phyloP scores from a whole-genome alignment of 2,113 vertebrate genomes.

The Saguinus imperator region DNA sequence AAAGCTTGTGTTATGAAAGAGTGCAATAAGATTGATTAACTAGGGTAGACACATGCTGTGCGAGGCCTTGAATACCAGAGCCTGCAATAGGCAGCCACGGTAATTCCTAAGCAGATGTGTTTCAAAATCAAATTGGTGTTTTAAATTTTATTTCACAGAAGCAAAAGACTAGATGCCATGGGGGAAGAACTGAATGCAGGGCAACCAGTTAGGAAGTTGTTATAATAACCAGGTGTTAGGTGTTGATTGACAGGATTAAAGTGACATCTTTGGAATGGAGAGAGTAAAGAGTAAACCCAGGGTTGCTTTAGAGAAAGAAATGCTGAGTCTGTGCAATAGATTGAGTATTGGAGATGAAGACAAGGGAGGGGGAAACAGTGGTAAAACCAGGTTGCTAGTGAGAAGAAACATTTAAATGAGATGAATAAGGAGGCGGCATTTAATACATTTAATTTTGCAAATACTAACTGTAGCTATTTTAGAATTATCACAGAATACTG shows the following conservation, averaged over 20 bases:
- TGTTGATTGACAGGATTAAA: neutral
- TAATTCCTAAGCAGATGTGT: neutral
- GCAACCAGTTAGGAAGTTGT: neutral
- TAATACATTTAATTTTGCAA: neutral
- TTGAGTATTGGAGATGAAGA: neutral
- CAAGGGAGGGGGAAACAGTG: neutral
- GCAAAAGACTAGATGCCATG: neutral
- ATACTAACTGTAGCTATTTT: neutral
- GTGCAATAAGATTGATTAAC: neutral
- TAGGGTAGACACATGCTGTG: neutral
- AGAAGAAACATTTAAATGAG: neutral
- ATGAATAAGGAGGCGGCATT: neutral
- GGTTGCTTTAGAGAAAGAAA: neutral
- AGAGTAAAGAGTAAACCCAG: neutral
- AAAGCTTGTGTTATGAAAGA: slow-evolving; percentile 2
- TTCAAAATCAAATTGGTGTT: slow-evolving; percentile 25
- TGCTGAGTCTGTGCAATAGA: neutral
- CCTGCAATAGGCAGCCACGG: neutral
- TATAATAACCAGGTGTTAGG: neutral
- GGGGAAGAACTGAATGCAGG: neutral
- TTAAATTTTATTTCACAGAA: slow-evolving; percentile 15
- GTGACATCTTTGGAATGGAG: slow-evolving; percentile 27
- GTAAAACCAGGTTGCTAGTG: neutral
- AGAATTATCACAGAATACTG: neutral
- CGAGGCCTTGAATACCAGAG: neutral